Evolutionary conservation across 2,888 invertebrate species (phyloP).

Genomic region (Pristionchus fissidentatus): DNA sequence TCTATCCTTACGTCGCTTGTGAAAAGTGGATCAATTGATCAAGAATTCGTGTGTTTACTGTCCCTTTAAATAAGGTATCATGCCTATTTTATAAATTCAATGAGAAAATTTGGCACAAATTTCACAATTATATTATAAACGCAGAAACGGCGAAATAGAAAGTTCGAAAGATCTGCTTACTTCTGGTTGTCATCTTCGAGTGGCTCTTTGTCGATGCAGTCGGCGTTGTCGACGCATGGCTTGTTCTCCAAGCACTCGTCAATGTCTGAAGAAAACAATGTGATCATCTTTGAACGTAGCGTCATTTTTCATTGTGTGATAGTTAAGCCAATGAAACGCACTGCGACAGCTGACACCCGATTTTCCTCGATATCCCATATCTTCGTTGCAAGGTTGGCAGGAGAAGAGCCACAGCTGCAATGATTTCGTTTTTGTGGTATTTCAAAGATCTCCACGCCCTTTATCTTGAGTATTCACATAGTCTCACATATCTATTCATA

Average conservation of each 20-base stretch:
- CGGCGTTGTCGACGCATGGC: not conserved
- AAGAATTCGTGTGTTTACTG: no score
- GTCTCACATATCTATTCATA: no score
- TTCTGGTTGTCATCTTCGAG: slow-evolving; percentile 21
- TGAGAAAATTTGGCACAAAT: no score
- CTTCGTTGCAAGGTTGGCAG: slow-evolving; percentile 1
- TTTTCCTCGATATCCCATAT: slow-evolving; percentile 29
- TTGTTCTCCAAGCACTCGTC: slow-evolving; percentile 37
- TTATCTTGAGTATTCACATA: no score
- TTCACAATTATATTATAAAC: no score
- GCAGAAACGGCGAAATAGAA: no score
- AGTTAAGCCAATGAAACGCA: not conserved
- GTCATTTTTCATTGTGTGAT: not conserved
- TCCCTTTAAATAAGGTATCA: no score
- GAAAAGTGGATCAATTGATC: no score
- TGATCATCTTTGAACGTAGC: not conserved
- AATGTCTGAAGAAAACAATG: slow-evolving; percentile 15
- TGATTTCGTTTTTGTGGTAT: no score
- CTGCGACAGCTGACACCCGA: slow-evolving; percentile 3
- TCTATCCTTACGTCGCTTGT: no score
- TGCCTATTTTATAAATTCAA: no score
- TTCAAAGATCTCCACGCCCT: no score
- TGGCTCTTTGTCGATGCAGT: slow-evolving; percentile 41
- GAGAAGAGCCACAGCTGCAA: slow-evolving; percentile 10
- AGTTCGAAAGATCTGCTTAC: not conserved